Conservation (phyloP, 2,113 vertebrate species). For the cattle (Bos taurus) region DNA sequence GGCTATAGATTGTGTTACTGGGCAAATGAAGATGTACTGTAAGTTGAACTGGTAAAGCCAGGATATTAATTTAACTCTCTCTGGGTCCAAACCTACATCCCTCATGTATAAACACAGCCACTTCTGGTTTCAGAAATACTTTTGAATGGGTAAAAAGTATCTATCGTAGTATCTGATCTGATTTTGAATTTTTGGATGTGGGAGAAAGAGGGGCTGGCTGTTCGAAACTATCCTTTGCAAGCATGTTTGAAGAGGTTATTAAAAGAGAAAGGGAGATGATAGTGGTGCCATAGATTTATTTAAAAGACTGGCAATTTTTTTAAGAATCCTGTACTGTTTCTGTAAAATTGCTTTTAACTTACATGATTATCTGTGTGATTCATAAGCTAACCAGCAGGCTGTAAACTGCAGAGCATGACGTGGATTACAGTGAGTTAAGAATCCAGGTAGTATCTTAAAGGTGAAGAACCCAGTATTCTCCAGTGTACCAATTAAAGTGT, state of each 20-base stretch:
- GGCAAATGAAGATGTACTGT: conserved; percentile 68
- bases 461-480: background rate
- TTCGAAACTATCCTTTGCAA: background rate
- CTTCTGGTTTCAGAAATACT: background rate
- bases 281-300: background rate
- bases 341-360: conserved; percentile 39
- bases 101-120: background rate
- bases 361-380: background rate
- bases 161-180: background rate
- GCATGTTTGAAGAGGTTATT: background rate
- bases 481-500: background rate
- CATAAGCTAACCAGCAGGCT: background rate
- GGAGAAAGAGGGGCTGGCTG: background rate
- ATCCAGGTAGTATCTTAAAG: background rate
- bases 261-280: background rate
- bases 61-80: conserved; percentile 67
- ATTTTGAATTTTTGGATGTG: background rate
- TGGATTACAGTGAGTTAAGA: background rate
- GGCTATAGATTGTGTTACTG: conserved; percentile 69
- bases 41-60: conserved; percentile 70
- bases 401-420: background rate
- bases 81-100: conserved; percentile 16
- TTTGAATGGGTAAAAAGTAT: background rate
- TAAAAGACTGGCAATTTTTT: background rate
- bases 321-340: background rate